Percentiles rank a stretch among this genome's conserved stretches.
These are phyloP conservation scores for Entosphenus tridentatus DNA, from an alignment of 2,113 vertebrate genomes.

Conservation along the genomic window DNA sequence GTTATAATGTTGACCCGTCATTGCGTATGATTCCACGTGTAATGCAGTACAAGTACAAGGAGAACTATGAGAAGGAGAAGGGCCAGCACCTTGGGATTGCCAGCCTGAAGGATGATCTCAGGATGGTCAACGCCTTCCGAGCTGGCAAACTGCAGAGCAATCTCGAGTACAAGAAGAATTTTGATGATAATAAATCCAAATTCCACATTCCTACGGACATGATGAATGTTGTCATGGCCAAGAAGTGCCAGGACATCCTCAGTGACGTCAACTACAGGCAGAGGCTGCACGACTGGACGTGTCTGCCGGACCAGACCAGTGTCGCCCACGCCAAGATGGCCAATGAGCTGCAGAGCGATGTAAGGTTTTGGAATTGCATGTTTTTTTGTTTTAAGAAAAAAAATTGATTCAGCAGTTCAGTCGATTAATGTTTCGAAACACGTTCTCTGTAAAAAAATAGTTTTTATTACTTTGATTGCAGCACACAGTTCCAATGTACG, in stretches of 20 bases:
- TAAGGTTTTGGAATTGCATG: conserved; percentile 24
- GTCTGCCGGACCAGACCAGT: conserved; percentile 62
- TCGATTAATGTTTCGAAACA: too few relatives aligned
- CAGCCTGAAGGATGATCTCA: conserved; percentile 52
- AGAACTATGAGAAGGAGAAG: conserved; percentile 69
- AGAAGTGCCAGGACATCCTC: conserved; percentile 52
- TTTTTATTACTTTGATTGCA: too few relatives aligned
- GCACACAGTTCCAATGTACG: too few relatives aligned
- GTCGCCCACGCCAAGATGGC: conserved; percentile 56
- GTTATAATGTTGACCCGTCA: too few relatives aligned
- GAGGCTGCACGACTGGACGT: conserved; percentile 68
- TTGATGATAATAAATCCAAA: conserved; percentile 71
- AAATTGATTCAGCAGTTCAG: too few relatives aligned
- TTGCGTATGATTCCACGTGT: neutral
- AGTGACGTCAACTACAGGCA: conserved; percentile 65
- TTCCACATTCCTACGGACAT: conserved; percentile 64
- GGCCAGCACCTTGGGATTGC: conserved; percentile 66
- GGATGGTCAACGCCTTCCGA: conserved; percentile 60
- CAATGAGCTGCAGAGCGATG: conserved; percentile 78
- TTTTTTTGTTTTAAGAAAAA: too few relatives aligned
- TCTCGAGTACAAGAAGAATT: conserved; percentile 73
- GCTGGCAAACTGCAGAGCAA: conserved; percentile 80
- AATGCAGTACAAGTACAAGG: conserved; percentile 34
- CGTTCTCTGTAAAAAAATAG: too few relatives aligned
- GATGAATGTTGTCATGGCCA: conserved; percentile 59